phyloP scores from a whole-genome alignment of 2,113 vertebrate genomes.

The Alosa alosa region DNA sequence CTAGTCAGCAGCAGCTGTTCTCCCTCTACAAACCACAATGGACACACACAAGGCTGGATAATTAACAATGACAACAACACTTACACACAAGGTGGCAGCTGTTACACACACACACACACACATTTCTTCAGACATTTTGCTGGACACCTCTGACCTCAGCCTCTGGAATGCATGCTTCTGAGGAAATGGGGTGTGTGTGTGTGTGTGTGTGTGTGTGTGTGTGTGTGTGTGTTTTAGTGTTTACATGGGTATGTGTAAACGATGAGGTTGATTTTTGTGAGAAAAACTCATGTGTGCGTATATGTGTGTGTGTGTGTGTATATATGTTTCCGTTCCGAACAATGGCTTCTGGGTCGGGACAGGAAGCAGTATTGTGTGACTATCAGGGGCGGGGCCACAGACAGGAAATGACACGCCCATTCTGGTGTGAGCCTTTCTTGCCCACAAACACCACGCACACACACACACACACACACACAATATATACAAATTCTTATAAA shows the following conservation, averaged over 20 bases:
- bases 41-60: neutral
- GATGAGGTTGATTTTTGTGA: too few species aligned
- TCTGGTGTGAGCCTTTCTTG: constrained; percentile 1
- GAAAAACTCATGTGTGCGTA: neutral
- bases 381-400: constrained; percentile 31
- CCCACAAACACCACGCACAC: neutral
- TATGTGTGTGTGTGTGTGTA: neutral
- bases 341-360: constrained; percentile 38
- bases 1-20: constrained; percentile 7
- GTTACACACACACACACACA: neutral
- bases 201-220: neutral
- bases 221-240: neutral
- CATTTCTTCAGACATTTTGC: constrained; percentile 1
- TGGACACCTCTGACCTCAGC: neutral
- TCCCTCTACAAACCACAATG: neutral
- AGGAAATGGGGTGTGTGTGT: constrained; percentile 11
- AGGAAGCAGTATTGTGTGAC: constrained; percentile 35
- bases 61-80: constrained; percentile 3
- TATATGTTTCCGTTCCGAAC: constrained; percentile 42
- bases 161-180: neutral
- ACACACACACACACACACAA: constrained; percentile 2
- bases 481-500: neutral
- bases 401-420: constrained; percentile 26
- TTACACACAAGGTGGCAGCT: neutral
- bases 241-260: too few species aligned